Conservation (phyloP, 2,113 vertebrate genomes). For the Sigmodon hispidus region DNA sequence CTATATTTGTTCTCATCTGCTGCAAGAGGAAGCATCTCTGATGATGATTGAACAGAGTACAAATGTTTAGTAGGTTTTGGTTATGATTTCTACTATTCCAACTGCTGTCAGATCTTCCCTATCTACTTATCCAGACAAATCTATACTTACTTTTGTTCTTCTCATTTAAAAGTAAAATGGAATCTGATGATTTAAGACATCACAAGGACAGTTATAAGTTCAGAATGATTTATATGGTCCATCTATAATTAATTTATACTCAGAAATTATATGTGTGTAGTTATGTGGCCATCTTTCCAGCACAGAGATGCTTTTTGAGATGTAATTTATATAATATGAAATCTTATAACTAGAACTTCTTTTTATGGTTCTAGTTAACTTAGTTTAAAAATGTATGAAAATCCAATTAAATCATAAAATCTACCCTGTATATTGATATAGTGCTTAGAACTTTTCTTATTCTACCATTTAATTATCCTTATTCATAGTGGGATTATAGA, state of each 20-base stretch:
- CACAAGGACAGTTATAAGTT: neutral
- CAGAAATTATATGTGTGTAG: neutral
- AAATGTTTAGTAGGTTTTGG: neutral
- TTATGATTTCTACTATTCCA: neutral
- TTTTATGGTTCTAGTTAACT: slow-evolving; percentile 52
- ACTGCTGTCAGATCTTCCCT: neutral
- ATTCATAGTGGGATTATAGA: neutral
- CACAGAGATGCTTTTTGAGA: neutral
- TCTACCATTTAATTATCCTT: slow-evolving; percentile 6
- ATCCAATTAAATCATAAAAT: slow-evolving; percentile 58
- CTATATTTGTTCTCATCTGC: neutral
- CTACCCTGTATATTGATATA: neutral
- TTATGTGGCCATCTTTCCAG: neutral
- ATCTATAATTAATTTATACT: neutral
- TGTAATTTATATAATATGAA: slow-evolving; percentile 50
- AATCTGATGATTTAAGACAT: neutral
- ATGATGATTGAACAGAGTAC: neutral
- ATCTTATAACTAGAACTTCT: slow-evolving; percentile 4
- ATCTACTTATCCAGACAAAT: neutral
- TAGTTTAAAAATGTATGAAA: slow-evolving; percentile 7
- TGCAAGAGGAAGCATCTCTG: neutral
- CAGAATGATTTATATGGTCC: slow-evolving; percentile 8
- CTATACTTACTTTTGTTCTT: neutral
- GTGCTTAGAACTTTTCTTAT: slow-evolving; percentile 34
- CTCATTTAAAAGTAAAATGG: neutral